A percentile compares a stretch with the other conserved stretches of the same genome.
Conservation (phyloP, 2,888 invertebrate species). For the Sycophila texana region DNA sequence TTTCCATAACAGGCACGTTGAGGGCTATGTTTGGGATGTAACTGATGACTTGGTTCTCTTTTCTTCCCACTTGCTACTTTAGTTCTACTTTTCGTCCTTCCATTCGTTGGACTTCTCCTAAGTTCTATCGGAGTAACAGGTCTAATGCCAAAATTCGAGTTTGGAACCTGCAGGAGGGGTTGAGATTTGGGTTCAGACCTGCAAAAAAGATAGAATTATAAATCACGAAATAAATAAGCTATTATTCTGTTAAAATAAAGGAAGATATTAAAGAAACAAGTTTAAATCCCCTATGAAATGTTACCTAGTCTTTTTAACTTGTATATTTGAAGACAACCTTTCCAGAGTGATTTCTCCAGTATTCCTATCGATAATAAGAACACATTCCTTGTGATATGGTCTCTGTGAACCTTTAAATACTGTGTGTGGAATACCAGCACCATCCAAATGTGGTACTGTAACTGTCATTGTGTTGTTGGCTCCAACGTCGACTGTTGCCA, state of each 20-base stretch:
- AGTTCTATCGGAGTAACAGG: constrained; percentile 70
- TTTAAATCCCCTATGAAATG: too few relatives aligned
- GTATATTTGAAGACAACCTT: constrained; percentile 92
- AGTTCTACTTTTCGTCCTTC: constrained; percentile 70
- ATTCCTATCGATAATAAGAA: constrained; percentile 92
- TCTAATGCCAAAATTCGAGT: constrained; percentile 58
- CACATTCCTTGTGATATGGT: constrained; percentile 95
- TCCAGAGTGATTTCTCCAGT: constrained; percentile 96
- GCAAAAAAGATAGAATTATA: constrained; percentile 36
- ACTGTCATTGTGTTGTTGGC: constrained; percentile 93
- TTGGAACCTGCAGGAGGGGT: constrained; percentile 61
- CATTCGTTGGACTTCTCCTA: constrained; percentile 69
- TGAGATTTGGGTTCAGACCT: constrained; percentile 68
- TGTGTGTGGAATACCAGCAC: constrained; percentile 92
- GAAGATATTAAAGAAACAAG: too few relatives aligned
- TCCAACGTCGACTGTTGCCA: constrained; percentile 93
- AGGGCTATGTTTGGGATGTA: constrained; percentile 64
- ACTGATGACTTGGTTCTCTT: constrained; percentile 70
- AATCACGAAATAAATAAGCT: neutral
- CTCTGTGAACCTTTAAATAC: constrained; percentile 96
- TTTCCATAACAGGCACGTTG: constrained; percentile 69
- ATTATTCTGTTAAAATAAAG: constrained; percentile 61
- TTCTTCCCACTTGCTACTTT: constrained; percentile 73
- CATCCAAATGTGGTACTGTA: constrained; percentile 95
- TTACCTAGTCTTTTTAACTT: constrained; percentile 93